Conservation (phyloP, 2,113 vertebrate species). For the Danio rerio region DNA sequence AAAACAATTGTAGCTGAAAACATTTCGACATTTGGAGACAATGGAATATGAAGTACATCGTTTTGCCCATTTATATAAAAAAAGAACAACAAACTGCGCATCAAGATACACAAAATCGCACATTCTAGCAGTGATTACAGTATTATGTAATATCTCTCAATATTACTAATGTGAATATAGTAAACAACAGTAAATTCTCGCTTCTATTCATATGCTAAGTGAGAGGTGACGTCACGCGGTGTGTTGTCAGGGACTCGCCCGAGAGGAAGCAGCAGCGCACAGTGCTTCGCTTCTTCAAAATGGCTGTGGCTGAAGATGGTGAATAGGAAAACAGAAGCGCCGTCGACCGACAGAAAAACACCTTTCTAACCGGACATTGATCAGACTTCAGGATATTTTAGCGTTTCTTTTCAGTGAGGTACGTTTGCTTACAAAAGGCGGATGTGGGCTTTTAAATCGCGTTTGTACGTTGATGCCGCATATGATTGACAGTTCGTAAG, state of each 20-base stretch:
- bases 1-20: too few species aligned
- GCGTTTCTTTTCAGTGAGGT: slow-evolving; percentile 41
- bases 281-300: slow-evolving; percentile 42
- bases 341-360: neutral
- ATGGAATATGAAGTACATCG: too few species aligned
- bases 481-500: slow-evolving; percentile 36
- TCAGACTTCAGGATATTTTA: neutral
- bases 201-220: neutral
- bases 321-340: slow-evolving; percentile 30
- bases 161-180: too few species aligned
- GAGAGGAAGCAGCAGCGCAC: slow-evolving; percentile 20
- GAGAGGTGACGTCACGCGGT: slow-evolving; percentile 21
- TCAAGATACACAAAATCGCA: too few species aligned
- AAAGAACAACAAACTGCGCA: too few species aligned
- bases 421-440: neutral
- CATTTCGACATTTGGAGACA: too few species aligned
- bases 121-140: too few species aligned
- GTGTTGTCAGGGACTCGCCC: slow-evolving; percentile 29
- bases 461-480: slow-evolving; percentile 12
- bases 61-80: too few species aligned
- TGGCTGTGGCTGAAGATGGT: slow-evolving; percentile 60
- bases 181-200: too few species aligned
- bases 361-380: neutral
- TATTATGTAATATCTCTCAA: too few species aligned
- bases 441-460: neutral